These are phyloP conservation scores for Lithophane semibrunnea DNA, from an alignment of 2,888 invertebrate species.

Conservation along the genomic window DNA sequence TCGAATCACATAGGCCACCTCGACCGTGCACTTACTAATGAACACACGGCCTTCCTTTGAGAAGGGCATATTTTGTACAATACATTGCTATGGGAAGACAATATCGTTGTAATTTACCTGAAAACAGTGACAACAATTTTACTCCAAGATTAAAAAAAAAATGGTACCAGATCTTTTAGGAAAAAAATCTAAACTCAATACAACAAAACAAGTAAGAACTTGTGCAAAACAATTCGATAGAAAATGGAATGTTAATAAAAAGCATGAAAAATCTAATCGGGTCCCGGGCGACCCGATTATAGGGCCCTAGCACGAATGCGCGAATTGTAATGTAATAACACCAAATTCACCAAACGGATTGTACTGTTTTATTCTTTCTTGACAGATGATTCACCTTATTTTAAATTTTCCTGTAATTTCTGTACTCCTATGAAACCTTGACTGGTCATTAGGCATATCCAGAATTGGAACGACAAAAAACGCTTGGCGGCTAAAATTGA, in stretches of 20 bases:
- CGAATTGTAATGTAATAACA: not conserved
- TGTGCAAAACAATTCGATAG: slow-evolving; percentile 13
- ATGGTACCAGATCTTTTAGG: not conserved
- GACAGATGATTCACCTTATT: too few relatives aligned
- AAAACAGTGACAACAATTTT: not conserved
- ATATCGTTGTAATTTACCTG: not conserved
- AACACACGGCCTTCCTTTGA: slow-evolving; percentile 7
- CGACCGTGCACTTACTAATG: slow-evolving; percentile 1
- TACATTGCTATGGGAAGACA: too few relatives aligned
- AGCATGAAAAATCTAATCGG: slow-evolving; percentile 61
- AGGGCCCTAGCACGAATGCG: not conserved
- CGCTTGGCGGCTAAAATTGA: not conserved
- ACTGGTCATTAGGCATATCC: not conserved
- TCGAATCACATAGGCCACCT: not conserved
- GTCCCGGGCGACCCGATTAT: too few relatives aligned
- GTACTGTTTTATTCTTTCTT: not conserved
- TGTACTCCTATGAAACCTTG: not conserved
- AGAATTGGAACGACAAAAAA: not conserved
- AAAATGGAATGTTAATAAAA: slow-evolving; percentile 51
- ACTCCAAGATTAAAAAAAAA: not conserved
- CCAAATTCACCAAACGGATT: not conserved
- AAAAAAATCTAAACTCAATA: not conserved
- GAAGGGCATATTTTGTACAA: not conserved
- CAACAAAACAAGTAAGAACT: not conserved
- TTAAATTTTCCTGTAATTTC: too few relatives aligned